These are phyloP conservation scores for Drosophila arawakana DNA, from an alignment of 1,140 invertebrate genomes.

Conservation along the genomic window DNA sequence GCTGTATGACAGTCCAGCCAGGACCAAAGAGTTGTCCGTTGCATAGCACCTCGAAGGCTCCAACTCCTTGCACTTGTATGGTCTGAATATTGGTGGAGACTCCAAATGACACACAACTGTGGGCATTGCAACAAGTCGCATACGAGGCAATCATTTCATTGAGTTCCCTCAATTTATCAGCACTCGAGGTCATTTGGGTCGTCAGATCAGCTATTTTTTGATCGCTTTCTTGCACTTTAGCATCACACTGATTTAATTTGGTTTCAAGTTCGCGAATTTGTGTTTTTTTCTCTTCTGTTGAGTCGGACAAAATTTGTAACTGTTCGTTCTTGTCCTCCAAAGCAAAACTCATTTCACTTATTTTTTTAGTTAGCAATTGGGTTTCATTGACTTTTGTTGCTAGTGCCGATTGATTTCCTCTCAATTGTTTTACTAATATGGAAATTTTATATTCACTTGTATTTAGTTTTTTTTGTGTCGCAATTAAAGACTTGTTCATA, in stretches of 20 bases:
- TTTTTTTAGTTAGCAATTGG: neutral
- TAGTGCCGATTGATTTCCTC: neutral
- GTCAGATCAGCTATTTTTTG: neutral
- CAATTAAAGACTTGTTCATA: neutral
- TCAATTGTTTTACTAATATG: neutral
- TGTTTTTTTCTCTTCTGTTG: neutral
- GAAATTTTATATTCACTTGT: neutral
- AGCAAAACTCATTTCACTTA: neutral
- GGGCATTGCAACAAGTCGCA: neutral
- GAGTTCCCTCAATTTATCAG: neutral
- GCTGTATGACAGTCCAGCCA: slow-evolving; percentile 40
- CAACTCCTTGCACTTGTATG: slow-evolving; percentile 3
- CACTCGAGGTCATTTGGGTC: neutral
- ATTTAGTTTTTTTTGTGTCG: neutral
- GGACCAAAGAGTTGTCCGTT: slow-evolving; percentile 7
- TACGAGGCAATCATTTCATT: neutral
- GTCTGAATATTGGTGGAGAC: slow-evolving; percentile 10
- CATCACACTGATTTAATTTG: neutral
- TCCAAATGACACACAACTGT: slow-evolving; percentile 15
- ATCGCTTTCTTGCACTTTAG: neutral
- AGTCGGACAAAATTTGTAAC: neutral
- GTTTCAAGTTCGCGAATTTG: neutral
- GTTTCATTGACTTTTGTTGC: neutral
- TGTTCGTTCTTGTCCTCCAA: neutral
- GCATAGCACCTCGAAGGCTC: slow-evolving; percentile 8